Percentiles rank a stretch among this genome's conserved stretches.
Evolutionary conservation across 2,888 invertebrate genomes (phyloP).

Genomic region (Tribolium freemani): DNA sequence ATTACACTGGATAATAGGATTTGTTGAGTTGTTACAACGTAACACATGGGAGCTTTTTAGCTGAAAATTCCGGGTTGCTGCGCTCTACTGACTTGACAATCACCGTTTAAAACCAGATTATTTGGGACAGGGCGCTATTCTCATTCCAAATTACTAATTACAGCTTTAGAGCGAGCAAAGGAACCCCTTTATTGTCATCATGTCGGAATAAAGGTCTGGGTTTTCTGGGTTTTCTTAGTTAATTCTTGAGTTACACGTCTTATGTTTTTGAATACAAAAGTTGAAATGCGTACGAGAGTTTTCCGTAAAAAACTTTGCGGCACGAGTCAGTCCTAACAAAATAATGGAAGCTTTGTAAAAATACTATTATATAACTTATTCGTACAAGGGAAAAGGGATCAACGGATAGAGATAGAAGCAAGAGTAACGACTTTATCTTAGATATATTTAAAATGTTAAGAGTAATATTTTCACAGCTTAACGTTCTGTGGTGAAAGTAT

Average conservation of each 20-base stretch:
- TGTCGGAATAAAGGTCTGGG: slow-evolving; percentile 8
- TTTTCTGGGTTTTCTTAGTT: slow-evolving; percentile 1
- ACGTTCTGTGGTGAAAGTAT: background rate
- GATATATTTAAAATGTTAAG: no score
- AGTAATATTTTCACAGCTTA: no score
- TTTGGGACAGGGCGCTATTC: slow-evolving; percentile 8
- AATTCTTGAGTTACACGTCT: slow-evolving; percentile 16
- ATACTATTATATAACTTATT: background rate
- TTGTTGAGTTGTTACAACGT: background rate
- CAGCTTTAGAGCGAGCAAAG: slow-evolving; percentile 5
- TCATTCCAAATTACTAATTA: slow-evolving; percentile 18
- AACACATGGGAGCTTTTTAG: background rate
- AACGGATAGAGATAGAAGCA: no score
- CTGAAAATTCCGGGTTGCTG: background rate
- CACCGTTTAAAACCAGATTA: slow-evolving; percentile 13
- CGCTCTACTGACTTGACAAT: slow-evolving; percentile 1
- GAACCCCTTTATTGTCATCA: slow-evolving; percentile 6
- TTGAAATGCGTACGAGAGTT: background rate
- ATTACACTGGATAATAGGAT: background rate
- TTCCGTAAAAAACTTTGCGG: background rate
- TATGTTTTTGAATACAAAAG: no score
- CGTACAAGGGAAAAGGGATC: background rate
- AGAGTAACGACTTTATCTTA: no score
- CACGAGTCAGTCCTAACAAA: background rate
- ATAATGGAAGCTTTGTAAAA: background rate